phyloP scores from a whole-genome alignment of 2,797 vertebrate genomes.

The Sphenopsis melanotis region DNA sequence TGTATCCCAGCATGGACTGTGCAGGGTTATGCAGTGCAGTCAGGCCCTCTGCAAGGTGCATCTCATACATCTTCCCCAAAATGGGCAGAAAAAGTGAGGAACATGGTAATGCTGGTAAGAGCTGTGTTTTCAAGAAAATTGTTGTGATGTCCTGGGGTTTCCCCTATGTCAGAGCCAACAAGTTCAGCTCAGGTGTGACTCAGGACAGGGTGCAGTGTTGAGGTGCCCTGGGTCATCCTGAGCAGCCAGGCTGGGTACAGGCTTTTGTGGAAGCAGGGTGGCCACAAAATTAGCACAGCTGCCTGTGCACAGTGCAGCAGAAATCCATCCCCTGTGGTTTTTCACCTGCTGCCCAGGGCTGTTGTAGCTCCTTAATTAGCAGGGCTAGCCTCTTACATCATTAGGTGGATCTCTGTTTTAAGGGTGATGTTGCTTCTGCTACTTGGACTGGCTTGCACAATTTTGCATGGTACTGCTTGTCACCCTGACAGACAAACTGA shows the following conservation, averaged over 20 bases:
- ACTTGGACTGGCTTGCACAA: not conserved
- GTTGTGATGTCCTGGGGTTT: accelerated
- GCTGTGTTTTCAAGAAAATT: not conserved
- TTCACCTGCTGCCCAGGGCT: not conserved
- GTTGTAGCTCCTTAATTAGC: not conserved
- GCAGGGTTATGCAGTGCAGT: not conserved
- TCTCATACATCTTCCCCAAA: not conserved
- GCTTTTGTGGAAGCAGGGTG: not conserved
- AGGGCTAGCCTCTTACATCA: not conserved
- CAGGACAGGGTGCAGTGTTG: not conserved
- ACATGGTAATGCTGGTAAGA: not conserved
- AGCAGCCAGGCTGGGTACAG: not conserved
- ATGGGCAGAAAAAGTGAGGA: not conserved
- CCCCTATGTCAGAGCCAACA: not conserved
- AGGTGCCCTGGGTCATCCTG: not conserved
- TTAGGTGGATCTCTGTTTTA: not conserved
- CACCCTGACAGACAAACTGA: not conserved
- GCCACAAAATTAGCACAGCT: not conserved
- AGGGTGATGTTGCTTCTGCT: not conserved
- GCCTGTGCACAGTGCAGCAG: not conserved
- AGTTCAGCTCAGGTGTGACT: not conserved
- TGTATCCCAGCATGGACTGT: not conserved
- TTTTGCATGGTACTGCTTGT: not conserved
- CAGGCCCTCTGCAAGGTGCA: not conserved
- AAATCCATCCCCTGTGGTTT: not conserved